Evolutionary conservation across 2,113 vertebrate species (phyloP), one percentile per base, ranked within the genome.

Genomic region (Centrocercus urophasianus): DNA sequence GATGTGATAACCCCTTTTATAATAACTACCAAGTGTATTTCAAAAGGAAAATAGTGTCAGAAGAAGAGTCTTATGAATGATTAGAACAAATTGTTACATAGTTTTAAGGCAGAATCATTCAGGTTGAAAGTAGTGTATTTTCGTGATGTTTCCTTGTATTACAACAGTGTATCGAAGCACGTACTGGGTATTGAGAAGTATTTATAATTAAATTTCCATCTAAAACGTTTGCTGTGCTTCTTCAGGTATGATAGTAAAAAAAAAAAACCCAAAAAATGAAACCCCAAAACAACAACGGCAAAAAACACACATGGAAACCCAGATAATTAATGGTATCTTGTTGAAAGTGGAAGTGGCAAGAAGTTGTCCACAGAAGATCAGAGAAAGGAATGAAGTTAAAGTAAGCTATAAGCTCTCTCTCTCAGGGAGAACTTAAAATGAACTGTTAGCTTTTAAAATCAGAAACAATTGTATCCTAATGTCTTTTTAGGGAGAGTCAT

Each of bases 1-100:
- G 40, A 6, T 3, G 17, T 40, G 5, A 10, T 5, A 1, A 2
- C 59, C 8, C 1, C 17, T n/a, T 13, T 36, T 2, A 0, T 60
- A 61, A 6, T 15, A 10, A 6, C 18, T 7, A 13, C 48, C 34
- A 67, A 25, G 52, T 1, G 0, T 4, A 3, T 28, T 74, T 64
- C 6, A 1, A 11, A 36, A 40, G 32, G 38, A 8, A 2, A 13
- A 14, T 42, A 8, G 0, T 15, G 48, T 20, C 25, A 59, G 36
- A 42, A 6, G 59, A 27, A 22, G 57, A 2, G 38, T 3, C 0
- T 32, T 32, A 28, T 3, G 70, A 50, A 15, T 12, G 27, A 1
- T 48, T 20, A 2, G 36, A 28, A 5, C 0, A 0, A 65, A 57
- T 2, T 75, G 52, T 50, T 66, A 3, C 9, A 47, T 21, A 40